These are phyloP conservation scores for Ochlodes sylvanus DNA, from an alignment of 2,888 invertebrate genomes.

Conservation along the genomic window DNA sequence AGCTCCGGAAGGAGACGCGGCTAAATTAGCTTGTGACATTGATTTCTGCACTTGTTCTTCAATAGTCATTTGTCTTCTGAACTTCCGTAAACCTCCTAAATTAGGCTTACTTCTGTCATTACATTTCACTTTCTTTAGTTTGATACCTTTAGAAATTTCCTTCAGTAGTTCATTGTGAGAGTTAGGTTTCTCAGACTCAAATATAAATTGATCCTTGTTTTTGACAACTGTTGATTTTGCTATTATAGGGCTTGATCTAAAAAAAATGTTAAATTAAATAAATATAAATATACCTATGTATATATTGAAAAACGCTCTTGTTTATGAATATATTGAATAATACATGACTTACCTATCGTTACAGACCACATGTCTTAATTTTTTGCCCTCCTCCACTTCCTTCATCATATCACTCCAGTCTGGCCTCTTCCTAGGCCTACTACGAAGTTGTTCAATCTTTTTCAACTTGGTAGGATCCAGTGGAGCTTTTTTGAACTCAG, in stretches of 20 bases:
- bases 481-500: constrained; percentile 86
- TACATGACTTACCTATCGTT: constrained; percentile 90
- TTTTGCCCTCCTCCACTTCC: constrained; percentile 93
- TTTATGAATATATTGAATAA: neutral
- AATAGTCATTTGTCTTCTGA: constrained; percentile 94
- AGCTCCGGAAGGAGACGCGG: constrained; percentile 78
- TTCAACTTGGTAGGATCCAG: constrained; percentile 86
- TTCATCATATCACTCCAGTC: constrained; percentile 97
- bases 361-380: constrained; percentile 92
- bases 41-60: constrained; percentile 95
- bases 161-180: constrained; percentile 92
- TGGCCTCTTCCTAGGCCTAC: constrained; percentile 91
- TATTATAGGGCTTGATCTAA: constrained; percentile 86
- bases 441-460: constrained; percentile 89
- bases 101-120: constrained; percentile 95
- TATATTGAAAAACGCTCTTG: too few species aligned
- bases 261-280: constrained; percentile 43
- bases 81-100: constrained; percentile 93
- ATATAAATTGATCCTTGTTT: constrained; percentile 92
- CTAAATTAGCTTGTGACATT: constrained; percentile 87
- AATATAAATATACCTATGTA: neutral
- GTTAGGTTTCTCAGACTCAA: constrained; percentile 93
- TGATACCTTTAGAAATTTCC: constrained; percentile 92
- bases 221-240: constrained; percentile 86
- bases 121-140: constrained; percentile 90